Base-by-base conservation (phyloP, 1,140 invertebrate species). In the Gryon sp. region DNA sequence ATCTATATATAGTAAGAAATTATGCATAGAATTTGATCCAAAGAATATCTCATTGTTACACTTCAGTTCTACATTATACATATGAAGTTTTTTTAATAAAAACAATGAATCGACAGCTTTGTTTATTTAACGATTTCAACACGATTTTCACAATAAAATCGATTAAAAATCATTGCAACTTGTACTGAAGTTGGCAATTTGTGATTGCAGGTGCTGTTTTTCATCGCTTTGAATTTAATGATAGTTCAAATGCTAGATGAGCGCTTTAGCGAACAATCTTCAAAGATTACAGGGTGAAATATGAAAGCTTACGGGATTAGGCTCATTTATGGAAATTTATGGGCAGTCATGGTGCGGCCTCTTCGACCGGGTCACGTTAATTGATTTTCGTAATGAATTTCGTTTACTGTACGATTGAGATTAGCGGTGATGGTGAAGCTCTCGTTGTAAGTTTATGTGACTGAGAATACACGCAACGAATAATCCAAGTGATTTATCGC, bases 261-360 rank as follows among this genome's bases (percentile, higher is more conserved):
- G 0, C 36, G 12, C 36, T 41, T n/a, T 19, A 34, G 8, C n/a
- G 20, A 57, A 57, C 63, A 55, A 20, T 70, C 52, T 60, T 20
- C 15, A 20, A 0, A 48, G 65, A 59, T 59, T 59, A 52, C 48
- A 32, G 26, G 50, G 19, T 68, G 41, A 57, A 68, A 46, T 55
- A 68, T 68, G 63, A 68, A 68, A 68, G 50, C 32, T 55, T 68
- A 57, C 41, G 20, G 55, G 45, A 60, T 70, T 70, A 53, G 30
- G 24, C 36, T 52, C 62, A 52, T 53, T 72, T 62, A 62, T 62
- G 68, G 40, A 62, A 72, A 72, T 72, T 62, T 53, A 72, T 62
- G 48, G 20, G 11, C 16, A 9, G 55, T 60, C 36, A 30, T 52
- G 66, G 24, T 3, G 4, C 20, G 20, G 24, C 6, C 34, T 26